These are phyloP conservation scores for Elymnias hypermnestra DNA, from an alignment of 1,140 invertebrate species.

Conservation along the genomic window DNA sequence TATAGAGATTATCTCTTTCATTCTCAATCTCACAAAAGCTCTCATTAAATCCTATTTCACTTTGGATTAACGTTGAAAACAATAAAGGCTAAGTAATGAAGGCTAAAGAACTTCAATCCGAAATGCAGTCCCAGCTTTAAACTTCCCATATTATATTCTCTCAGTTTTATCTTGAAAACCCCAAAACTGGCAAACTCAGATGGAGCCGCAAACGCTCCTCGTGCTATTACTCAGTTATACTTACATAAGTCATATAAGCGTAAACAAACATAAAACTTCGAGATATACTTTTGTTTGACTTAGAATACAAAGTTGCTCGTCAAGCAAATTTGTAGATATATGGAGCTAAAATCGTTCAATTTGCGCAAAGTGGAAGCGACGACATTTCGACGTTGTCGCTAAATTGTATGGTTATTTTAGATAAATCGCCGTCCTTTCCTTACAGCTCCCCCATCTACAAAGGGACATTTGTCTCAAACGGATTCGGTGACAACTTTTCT, in stretches of 20 bases:
- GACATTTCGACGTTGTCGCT: conserved; percentile 64
- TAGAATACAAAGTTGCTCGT: conserved; percentile 49
- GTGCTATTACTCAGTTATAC: conserved; percentile 23
- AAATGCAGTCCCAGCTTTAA: too few relatives aligned
- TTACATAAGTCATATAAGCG: conserved; percentile 33
- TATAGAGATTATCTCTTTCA: too few relatives aligned
- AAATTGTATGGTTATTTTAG: conserved; percentile 73
- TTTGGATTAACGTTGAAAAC: too few relatives aligned
- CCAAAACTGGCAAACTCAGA: conserved; percentile 1
- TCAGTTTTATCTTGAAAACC: conserved; percentile 1
- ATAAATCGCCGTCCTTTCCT: conserved; percentile 64
- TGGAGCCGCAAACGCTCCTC: neutral
- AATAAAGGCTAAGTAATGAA: too few relatives aligned
- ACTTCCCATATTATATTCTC: too few relatives aligned
- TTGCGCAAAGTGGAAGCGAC: conserved; percentile 63
- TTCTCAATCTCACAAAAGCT: too few relatives aligned
- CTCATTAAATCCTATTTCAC: too few relatives aligned
- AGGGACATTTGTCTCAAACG: conserved; percentile 66
- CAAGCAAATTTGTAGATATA: conserved; percentile 66
- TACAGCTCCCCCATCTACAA: conserved; percentile 65
- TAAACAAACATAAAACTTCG: conserved; percentile 49
- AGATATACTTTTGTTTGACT: conserved; percentile 52
- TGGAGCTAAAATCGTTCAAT: conserved; percentile 64
- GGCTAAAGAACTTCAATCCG: too few relatives aligned
- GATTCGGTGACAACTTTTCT: conserved; percentile 57